phyloP scores from a whole-genome alignment of 2,113 vertebrate species.

The Chaetodon auriga region DNA sequence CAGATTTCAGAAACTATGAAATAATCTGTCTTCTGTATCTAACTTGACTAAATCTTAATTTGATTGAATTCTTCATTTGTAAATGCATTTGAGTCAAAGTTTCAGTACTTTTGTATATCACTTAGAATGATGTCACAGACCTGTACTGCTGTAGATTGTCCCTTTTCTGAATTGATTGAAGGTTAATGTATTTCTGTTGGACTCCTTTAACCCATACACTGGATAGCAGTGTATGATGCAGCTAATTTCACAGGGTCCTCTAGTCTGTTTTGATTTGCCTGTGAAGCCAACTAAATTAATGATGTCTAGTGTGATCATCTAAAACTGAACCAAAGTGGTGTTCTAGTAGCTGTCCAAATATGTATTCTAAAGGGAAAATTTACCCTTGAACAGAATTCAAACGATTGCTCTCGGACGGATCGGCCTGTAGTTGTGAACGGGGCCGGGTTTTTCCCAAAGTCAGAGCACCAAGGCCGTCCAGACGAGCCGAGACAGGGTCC shows the following conservation, averaged over 20 bases:
- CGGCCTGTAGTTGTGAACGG: constrained; percentile 16
- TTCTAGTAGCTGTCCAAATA: constrained; percentile 66
- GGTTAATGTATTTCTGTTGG: constrained; percentile 31
- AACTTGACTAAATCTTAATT: constrained; percentile 44
- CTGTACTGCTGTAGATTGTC: constrained; percentile 67
- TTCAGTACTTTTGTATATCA: constrained; percentile 67
- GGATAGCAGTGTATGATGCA: constrained; percentile 56
- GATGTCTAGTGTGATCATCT: constrained; percentile 71
- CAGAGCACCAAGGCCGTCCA: constrained; percentile 9
- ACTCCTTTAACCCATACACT: constrained; percentile 29
- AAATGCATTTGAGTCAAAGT: constrained; percentile 40
- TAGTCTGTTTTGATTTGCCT: constrained; percentile 55
- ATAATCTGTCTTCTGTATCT: constrained; percentile 48
- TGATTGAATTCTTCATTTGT: constrained; percentile 56
- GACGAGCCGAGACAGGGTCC: constrained; percentile 3
- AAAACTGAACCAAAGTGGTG: constrained; percentile 81
- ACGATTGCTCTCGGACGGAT: constrained; percentile 6
- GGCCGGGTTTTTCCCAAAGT: not conserved
- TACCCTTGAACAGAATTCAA: constrained; percentile 48
- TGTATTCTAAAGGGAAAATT: constrained; percentile 58
- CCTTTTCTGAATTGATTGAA: constrained; percentile 26
- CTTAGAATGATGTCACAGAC: constrained; percentile 71
- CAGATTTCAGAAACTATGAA: constrained; percentile 65
- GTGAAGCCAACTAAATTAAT: constrained; percentile 60
- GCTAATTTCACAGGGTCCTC: constrained; percentile 61